A percentile compares a stretch with the other conserved stretches of the same genome.
phyloP scores from a whole-genome alignment of 2,888 invertebrate genomes.

The Dilophus febrilis region DNA sequence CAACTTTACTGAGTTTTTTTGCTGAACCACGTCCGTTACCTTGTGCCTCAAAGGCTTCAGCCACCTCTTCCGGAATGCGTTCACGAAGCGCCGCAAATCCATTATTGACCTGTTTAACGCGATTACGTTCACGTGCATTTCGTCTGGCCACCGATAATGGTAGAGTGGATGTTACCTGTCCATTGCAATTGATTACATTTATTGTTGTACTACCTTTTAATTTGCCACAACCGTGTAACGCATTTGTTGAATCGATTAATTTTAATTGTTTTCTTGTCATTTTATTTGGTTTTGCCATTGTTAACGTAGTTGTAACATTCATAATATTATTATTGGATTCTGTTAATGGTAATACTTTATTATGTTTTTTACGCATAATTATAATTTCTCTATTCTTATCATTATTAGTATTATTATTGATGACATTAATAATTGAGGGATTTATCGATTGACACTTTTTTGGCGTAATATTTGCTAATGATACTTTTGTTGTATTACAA shows the following conservation, averaged over 20 bases:
- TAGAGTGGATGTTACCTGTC: constrained; percentile 34
- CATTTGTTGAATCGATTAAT: constrained; percentile 19
- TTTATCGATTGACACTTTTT: background rate
- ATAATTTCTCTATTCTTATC: constrained; percentile 37
- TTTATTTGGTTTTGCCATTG: background rate
- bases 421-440: background rate
- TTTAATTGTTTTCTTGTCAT: no score
- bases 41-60: constrained; percentile 46
- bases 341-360: constrained; percentile 29
- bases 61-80: constrained; percentile 71
- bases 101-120: constrained; percentile 69
- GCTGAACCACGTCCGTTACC: constrained; percentile 45
- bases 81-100: constrained; percentile 77
- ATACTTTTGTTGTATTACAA: background rate
- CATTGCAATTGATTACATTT: constrained; percentile 19
- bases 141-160: constrained; percentile 71
- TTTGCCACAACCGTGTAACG: constrained; percentile 27
- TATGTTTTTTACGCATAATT: constrained; percentile 36
- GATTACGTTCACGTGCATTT: constrained; percentile 48
- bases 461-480: background rate
- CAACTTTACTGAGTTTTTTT: constrained; percentile 74
- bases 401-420: no score
- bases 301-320: background rate
- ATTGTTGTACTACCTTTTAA: background rate
- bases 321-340: constrained; percentile 12